Percentiles rank a stretch among this genome's conserved stretches.
Conservation (phyloP, 2,888 invertebrate genomes). For the Beris chalybata region DNA sequence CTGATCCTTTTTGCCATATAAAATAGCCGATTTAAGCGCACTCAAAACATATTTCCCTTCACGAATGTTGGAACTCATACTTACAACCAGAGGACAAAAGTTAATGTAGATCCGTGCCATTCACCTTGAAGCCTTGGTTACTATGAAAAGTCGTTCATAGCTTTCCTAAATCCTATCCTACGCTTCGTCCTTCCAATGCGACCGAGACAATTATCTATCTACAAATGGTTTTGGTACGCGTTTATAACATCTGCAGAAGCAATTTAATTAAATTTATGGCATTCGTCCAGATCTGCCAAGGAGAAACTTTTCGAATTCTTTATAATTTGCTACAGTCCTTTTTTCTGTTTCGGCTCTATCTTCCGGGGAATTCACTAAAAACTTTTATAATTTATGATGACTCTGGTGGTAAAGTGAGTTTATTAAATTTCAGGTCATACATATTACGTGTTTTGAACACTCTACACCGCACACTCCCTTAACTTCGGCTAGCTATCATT, state of each 20-base stretch:
- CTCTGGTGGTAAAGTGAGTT: too few relatives aligned
- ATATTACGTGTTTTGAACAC: not conserved
- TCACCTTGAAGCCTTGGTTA: not conserved
- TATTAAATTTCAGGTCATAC: too few relatives aligned
- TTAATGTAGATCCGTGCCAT: conserved; percentile 37
- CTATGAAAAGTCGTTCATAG: not conserved
- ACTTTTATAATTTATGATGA: too few relatives aligned
- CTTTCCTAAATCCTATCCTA: not conserved
- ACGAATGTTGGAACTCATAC: conserved; percentile 35
- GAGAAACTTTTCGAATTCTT: conserved; percentile 26
- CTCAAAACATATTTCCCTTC: conserved; percentile 1
- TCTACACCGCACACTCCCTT: not conserved
- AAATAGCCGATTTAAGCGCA: conserved; percentile 40
- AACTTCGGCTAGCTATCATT: not conserved
- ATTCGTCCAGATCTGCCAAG: conserved; percentile 37
- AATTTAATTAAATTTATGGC: conserved; percentile 47
- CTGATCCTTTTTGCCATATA: conserved; percentile 23
- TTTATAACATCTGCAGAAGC: conserved; percentile 44
- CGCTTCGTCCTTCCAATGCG: not conserved
- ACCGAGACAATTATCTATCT: conserved; percentile 33
- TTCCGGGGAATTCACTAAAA: too few relatives aligned
- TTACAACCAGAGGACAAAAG: conserved; percentile 39
- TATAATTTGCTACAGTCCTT: conserved; percentile 38
- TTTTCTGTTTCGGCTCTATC: not conserved
- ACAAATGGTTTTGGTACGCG: conserved; percentile 23